These are phyloP conservation scores for Iselma pallidipennis DNA, from an alignment of 2,888 invertebrate genomes.

Conservation along the genomic window DNA sequence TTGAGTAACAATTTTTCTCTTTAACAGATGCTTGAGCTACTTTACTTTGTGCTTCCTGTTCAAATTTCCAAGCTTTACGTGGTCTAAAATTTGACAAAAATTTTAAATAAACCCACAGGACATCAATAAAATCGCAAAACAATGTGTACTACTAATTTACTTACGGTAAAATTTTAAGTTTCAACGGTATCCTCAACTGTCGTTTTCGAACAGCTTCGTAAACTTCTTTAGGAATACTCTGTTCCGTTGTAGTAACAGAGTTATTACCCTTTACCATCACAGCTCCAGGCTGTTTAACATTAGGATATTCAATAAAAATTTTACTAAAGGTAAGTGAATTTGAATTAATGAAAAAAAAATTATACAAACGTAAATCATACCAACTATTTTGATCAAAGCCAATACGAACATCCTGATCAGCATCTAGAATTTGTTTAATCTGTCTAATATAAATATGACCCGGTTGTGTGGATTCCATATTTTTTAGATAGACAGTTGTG, in stretches of 20 bases:
- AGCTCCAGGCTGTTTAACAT: slow-evolving; percentile 46
- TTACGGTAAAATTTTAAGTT: slow-evolving; percentile 64
- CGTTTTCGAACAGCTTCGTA: slow-evolving; percentile 75
- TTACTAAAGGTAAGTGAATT: slow-evolving; percentile 61
- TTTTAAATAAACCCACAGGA: too few species aligned
- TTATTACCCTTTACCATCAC: slow-evolving; percentile 45
- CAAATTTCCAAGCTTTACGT: slow-evolving; percentile 57
- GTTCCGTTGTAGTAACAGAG: slow-evolving; percentile 60
- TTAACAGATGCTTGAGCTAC: slow-evolving; percentile 8
- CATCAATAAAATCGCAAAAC: too few species aligned
- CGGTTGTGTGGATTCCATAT: slow-evolving; percentile 67
- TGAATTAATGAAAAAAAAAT: slow-evolving; percentile 40
- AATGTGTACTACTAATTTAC: too few species aligned
- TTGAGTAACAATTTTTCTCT: slow-evolving; percentile 34
- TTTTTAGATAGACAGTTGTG: slow-evolving; percentile 71
- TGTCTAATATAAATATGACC: slow-evolving; percentile 69
- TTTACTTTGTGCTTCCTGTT: slow-evolving; percentile 9
- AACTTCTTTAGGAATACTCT: slow-evolving; percentile 69
- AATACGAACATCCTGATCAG: slow-evolving; percentile 56
- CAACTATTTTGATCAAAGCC: slow-evolving; percentile 58
- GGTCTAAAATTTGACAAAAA: slow-evolving; percentile 49
- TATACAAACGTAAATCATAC: too few species aligned
- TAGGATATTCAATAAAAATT: slow-evolving; percentile 69
- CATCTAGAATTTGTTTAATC: slow-evolving; percentile 63
- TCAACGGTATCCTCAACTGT: slow-evolving; percentile 60